phyloP scores from a whole-genome alignment of 2,888 invertebrate genomes.

The Timandra comae region DNA sequence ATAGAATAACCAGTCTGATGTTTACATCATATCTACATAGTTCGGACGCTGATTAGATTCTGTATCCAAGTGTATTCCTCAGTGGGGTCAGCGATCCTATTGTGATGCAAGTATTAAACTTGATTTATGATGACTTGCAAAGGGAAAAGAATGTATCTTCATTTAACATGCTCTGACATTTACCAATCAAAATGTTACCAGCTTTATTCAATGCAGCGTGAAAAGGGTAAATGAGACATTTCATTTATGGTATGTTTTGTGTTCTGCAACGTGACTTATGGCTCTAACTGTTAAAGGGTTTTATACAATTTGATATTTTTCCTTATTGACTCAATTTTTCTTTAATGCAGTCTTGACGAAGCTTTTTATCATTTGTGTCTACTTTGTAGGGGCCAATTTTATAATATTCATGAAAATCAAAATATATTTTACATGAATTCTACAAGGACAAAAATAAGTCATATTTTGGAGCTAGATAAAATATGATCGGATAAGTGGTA shows the following conservation, averaged over 20 bases:
- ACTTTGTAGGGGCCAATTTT: too few species aligned
- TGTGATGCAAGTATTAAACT: not conserved
- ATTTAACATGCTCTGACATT: conserved; percentile 2
- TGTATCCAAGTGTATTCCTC: conserved; percentile 7
- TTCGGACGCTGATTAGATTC: conserved; percentile 9
- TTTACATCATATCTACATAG: conserved; percentile 23
- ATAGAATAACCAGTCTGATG: not conserved
- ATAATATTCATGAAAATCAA: too few species aligned
- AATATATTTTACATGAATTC: too few species aligned
- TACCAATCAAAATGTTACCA: conserved; percentile 3
- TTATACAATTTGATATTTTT: too few species aligned
- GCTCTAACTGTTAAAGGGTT: too few species aligned
- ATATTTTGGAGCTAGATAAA: too few species aligned
- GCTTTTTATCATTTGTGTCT: too few species aligned
- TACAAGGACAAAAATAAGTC: too few species aligned
- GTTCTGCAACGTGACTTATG: too few species aligned
- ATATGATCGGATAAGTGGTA: too few species aligned
- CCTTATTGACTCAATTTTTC: too few species aligned
- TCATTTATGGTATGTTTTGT: not conserved
- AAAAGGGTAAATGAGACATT: conserved; percentile 1
- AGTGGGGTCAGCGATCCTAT: conserved; percentile 10
- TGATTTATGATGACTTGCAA: conserved; percentile 1
- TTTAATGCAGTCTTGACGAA: too few species aligned
- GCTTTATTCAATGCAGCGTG: not conserved
- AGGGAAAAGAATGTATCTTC: not conserved